phyloP scores from a whole-genome alignment of 2,888 invertebrate species.

The Molorchus minor region DNA sequence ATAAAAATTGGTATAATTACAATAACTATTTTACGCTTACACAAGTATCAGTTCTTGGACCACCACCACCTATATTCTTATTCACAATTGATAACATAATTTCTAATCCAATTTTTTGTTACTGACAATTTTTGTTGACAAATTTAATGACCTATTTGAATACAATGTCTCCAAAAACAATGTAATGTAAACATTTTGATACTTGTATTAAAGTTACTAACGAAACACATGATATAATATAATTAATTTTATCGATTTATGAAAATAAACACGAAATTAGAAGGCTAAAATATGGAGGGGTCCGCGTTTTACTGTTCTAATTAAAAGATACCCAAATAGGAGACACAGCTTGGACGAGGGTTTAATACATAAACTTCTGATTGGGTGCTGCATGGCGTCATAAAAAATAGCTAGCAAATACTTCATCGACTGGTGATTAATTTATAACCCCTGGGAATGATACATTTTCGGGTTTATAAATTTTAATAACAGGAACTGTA shows the following conservation, averaged over 20 bases:
- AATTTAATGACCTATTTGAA: too few relatives aligned
- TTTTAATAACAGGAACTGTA: background rate
- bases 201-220: too few relatives aligned
- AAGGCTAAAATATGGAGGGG: slow-evolving; percentile 40
- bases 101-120: too few relatives aligned
- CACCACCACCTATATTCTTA: too few relatives aligned
- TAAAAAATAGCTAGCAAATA: slow-evolving; percentile 43
- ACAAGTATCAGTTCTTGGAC: too few relatives aligned
- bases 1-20: too few relatives aligned
- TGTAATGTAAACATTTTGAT: too few relatives aligned
- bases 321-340: slow-evolving; percentile 56
- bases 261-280: slow-evolving; percentile 48
- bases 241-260: too few relatives aligned
- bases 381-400: slow-evolving; percentile 50
- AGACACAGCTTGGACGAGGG: slow-evolving; percentile 51
- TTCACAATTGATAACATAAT: too few relatives aligned
- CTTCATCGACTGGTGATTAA: slow-evolving; percentile 2
- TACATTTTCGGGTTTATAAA: background rate
- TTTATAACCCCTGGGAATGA: background rate
- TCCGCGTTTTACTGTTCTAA: slow-evolving; percentile 57
- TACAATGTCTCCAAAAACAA: too few relatives aligned
- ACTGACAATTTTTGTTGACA: too few relatives aligned
- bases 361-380: slow-evolving; percentile 53
- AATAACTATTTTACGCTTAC: background rate
- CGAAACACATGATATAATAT: too few relatives aligned